Conservation (phyloP, 2,113 vertebrate genomes). For the Empidonax alnorum region DNA sequence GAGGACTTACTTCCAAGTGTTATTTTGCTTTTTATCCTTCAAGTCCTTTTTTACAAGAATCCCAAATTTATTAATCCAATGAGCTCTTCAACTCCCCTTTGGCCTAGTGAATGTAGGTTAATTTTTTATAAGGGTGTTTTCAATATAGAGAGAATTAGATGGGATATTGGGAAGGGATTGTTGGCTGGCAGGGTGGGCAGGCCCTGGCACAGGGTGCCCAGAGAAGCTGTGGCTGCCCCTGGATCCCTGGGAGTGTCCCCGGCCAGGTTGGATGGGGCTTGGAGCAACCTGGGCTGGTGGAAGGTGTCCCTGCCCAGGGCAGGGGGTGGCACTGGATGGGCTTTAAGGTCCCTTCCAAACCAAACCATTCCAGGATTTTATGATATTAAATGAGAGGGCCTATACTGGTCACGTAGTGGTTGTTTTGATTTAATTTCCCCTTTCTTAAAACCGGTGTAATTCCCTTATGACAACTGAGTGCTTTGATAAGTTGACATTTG, state of each 20-base stretch:
- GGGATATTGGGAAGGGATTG: background rate
- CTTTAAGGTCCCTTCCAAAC: background rate
- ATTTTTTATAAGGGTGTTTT: background rate
- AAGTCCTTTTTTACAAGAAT: background rate
- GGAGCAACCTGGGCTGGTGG: rapidly evolving
- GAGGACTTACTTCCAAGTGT: background rate
- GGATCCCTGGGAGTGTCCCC: background rate
- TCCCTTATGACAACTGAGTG: background rate
- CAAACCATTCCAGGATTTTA: background rate
- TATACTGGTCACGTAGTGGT: background rate
- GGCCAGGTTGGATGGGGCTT: rapidly evolving
- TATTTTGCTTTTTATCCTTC: background rate
- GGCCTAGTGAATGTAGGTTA: background rate
- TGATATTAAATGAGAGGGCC: background rate
- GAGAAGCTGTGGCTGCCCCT: background rate
- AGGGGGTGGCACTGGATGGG: rapidly evolving
- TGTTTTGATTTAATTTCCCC: background rate
- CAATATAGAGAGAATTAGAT: background rate
- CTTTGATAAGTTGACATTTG: background rate
- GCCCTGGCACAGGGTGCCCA: background rate
- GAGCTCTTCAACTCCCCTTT: background rate
- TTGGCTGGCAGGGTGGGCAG: background rate
- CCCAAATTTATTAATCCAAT: background rate
- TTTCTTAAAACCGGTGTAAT: background rate
- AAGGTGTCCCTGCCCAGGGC: background rate